These are phyloP conservation scores for Lucilia cuprina DNA, from an alignment of 1,140 invertebrate species.

Conservation along the genomic window DNA sequence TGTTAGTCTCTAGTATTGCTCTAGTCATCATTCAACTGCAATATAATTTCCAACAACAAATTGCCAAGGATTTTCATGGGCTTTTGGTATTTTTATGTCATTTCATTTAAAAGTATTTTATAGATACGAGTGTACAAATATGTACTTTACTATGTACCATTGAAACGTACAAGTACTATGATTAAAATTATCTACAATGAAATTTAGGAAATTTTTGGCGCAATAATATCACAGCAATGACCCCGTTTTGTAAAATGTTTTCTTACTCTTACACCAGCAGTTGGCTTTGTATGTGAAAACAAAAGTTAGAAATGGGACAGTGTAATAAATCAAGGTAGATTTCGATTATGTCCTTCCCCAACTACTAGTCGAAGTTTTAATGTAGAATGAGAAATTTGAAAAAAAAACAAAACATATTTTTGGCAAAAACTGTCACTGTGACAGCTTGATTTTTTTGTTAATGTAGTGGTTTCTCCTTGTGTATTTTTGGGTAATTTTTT, in stretches of 20 bases:
- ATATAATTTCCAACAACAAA: not conserved
- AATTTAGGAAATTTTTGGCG: constrained; percentile 29
- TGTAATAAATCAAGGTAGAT: constrained; percentile 27
- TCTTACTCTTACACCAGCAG: not conserved
- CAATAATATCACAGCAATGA: constrained; percentile 34
- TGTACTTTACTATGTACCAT: not conserved
- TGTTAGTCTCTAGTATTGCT: too few relatives aligned
- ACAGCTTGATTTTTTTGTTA: constrained; percentile 8
- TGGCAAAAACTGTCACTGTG: constrained; percentile 27
- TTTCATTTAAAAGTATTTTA: not conserved
- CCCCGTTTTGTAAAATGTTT: not conserved
- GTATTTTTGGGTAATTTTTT: not conserved
- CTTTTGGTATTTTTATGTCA: not conserved
- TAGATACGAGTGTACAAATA: not conserved
- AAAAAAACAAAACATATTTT: constrained; percentile 17
- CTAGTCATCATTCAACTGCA: not conserved
- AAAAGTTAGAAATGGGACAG: constrained; percentile 3
- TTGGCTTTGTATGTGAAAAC: not conserved
- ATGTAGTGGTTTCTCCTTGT: not conserved
- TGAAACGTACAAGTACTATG: not conserved
- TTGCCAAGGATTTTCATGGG: not conserved
- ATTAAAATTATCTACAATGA: constrained; percentile 19
- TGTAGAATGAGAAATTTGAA: not conserved
- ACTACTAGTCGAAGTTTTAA: not conserved
- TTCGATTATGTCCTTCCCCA: constrained; percentile 10